Evolutionary conservation across 2,888 invertebrate species (phyloP).

Genomic region (Scrobipalpa costella): DNA sequence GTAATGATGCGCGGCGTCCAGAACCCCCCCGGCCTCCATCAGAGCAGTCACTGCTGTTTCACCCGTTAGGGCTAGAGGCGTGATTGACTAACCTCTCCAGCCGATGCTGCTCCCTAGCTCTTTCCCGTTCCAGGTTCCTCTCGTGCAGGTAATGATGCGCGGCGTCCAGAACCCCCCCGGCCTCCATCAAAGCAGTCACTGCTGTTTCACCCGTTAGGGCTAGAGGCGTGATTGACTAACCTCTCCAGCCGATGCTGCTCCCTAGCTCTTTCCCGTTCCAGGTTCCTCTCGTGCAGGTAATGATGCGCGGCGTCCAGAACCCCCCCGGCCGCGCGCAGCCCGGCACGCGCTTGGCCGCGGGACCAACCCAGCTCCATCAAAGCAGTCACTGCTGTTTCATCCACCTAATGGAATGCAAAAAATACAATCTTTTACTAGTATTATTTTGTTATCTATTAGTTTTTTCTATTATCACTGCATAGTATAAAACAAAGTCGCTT

Average conservation of each 20-base stretch:
- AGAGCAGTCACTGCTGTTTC: too few species aligned
- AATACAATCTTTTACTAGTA: background rate
- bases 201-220: too few species aligned
- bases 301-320: slow-evolving; percentile 83
- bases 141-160: too few species aligned
- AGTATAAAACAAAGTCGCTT: too few species aligned
- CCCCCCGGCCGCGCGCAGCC: slow-evolving; percentile 70
- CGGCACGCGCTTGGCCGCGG: slow-evolving; percentile 85
- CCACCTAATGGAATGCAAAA: slow-evolving; percentile 57
- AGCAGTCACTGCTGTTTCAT: slow-evolving; percentile 50
- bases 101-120: too few species aligned
- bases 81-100: too few species aligned
- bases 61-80: too few species aligned
- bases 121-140: too few species aligned
- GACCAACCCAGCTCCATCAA: slow-evolving; percentile 83
- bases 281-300: slow-evolving; percentile 81
- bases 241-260: slow-evolving; percentile 11
- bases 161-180: too few species aligned
- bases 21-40: background rate
- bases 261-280: slow-evolving; percentile 72
- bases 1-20: background rate
- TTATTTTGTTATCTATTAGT: background rate
- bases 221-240: too few species aligned
- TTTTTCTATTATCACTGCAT: background rate
- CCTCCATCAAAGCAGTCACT: too few species aligned